Evolutionary conservation across 1,140 invertebrate genomes (phyloP).

Genomic region (Cecropterus lyciades): DNA sequence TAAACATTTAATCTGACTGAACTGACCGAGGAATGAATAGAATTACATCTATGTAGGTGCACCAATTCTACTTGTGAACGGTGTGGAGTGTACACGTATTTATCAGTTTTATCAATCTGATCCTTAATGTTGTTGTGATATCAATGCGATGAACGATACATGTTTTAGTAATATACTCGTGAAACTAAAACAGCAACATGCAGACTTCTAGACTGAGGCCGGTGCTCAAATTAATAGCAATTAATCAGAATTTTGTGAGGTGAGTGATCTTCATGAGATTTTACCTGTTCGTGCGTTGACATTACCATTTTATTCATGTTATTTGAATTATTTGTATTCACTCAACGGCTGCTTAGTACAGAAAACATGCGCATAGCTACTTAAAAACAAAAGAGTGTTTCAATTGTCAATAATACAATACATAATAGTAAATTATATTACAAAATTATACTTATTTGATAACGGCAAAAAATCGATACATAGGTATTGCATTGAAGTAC

Average conservation of each 20-base stretch:
- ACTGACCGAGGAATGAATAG: not conserved
- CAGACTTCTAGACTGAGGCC: conserved; percentile 29
- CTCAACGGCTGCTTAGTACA: no score
- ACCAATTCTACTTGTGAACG: not conserved
- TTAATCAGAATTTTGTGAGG: conserved; percentile 28
- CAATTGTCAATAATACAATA: no score
- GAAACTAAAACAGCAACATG: conserved; percentile 5
- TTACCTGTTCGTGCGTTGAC: no score
- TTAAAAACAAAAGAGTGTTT: no score
- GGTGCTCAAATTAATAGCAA: not conserved
- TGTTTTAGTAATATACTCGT: conserved; percentile 1
- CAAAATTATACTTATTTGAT: no score
- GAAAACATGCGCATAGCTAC: no score
- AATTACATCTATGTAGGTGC: not conserved
- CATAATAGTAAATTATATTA: no score
- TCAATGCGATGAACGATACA: not conserved
- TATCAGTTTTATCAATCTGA: not conserved
- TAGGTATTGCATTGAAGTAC: no score
- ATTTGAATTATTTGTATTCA: no score
- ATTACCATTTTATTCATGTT: no score
- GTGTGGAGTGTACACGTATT: not conserved
- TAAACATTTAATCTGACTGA: not conserved
- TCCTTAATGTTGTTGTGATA: not conserved
- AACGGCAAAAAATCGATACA: no score
- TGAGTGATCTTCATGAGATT: conserved; percentile 4